Evolutionary conservation across 2,888 invertebrate genomes (phyloP), one percentile per base, ranked within the genome.

Genomic region (Cotesia congregata): DNA sequence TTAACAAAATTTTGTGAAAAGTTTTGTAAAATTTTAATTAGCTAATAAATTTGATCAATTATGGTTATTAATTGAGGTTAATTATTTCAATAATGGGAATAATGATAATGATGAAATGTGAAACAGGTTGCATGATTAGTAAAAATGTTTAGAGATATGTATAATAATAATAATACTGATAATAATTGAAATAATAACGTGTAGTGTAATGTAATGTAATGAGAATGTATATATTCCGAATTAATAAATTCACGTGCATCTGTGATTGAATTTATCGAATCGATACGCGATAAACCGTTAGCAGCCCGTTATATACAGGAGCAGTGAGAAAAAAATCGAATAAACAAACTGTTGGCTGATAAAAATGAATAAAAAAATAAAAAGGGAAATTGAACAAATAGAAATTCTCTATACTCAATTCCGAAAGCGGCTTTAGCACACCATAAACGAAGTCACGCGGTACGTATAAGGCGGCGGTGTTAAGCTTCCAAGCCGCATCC

Each of bases 401-500:
- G 73, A 30, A 73, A 67, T 73, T n/a, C 59, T 61, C 73, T 64
- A 67, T 73, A 6, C 59, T 61, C 73, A 59, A 80, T 79, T 75
- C 80, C 79, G 77, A 82, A 82, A 79, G 82, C 77, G 80, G 79
- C 50, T 77, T 71, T 65, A 73, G 71, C 69, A 76, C 75, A 75
- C 80, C 81, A 80, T 82, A 80, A 82, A 80, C 79, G 79, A 79
- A 80, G 78, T 72, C 75, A 78, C 78, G 78, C 75, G 72, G 72
- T 74, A 78, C 79, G 77, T 82, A 81, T 81, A 82, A 79, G 81
- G 81, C 74, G 65, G 73, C 77, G 78, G 80, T 82, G 79, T 81
- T 80, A 78, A 79, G 78, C 78, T 78, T 72, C 74, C 74, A 75
- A 79, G 78, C 75, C 82, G 82, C 81, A 82, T 82, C 81, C 80